phyloP scores from a whole-genome alignment of 30 jellyfish, hydroid and myxozoan genomes.

The Cassiopea andromeda region DNA sequence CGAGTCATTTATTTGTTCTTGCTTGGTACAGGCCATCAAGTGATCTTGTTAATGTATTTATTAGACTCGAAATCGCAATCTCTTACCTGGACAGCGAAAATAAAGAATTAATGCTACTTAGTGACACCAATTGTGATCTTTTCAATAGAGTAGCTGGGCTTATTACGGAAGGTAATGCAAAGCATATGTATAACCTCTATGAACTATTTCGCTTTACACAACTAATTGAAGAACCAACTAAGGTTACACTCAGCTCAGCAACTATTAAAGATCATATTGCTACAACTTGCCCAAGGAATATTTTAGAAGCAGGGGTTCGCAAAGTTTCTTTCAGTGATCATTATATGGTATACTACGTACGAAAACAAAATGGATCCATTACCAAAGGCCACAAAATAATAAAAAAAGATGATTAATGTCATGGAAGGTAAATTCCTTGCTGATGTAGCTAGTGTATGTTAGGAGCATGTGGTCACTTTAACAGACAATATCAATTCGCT shows the following conservation, averaged over 20 bases:
- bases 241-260: conserved; percentile 18
- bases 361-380: conserved; percentile 1
- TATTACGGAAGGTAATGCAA: neutral
- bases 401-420: conserved; percentile 41
- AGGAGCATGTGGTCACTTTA: conserved; percentile 51
- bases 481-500: conserved; percentile 34
- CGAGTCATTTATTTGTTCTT: neutral
- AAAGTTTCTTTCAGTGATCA: conserved; percentile 22
- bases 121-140: conserved; percentile 54
- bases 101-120: conserved; percentile 18
- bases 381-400: conserved; percentile 46
- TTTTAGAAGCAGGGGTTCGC: conserved; percentile 31
- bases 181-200: conserved; percentile 15
- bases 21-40: conserved; percentile 53
- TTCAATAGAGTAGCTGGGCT: neutral
- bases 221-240: conserved; percentile 29
- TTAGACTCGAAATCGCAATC: neutral
- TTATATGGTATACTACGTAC: conserved; percentile 10
- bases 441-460: conserved; percentile 54
- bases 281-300: conserved; percentile 19
- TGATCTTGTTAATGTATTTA: conserved; percentile 9
- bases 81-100: conserved; percentile 9
- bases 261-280: conserved; percentile 44
- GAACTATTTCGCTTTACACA: conserved; percentile 33
- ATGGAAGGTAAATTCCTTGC: conserved; percentile 54